These are phyloP conservation scores for Gasteruption jaculator DNA, from an alignment of 2,888 invertebrate species.

Conservation along the genomic window DNA sequence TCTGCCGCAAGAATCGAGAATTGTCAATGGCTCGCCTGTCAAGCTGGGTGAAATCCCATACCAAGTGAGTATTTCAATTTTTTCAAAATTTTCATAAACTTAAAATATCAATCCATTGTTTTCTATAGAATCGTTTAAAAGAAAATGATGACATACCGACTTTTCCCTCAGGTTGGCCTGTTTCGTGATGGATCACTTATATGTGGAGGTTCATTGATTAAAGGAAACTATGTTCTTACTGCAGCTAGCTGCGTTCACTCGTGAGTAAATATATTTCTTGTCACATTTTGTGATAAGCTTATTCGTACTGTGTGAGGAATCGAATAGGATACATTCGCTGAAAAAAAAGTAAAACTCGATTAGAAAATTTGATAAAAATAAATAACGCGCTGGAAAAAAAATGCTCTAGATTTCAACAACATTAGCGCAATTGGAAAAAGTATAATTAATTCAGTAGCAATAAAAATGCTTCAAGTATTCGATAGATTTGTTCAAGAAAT, in stretches of 20 bases:
- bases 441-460: too few relatives aligned
- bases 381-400: not conserved
- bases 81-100: too few relatives aligned
- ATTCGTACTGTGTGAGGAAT: too few relatives aligned
- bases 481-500: too few relatives aligned
- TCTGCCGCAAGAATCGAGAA: slow-evolving; percentile 21
- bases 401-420: too few relatives aligned
- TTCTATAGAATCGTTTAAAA: not conserved
- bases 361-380: not conserved
- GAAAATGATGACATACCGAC: not conserved
- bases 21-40: slow-evolving; percentile 32
- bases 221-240: slow-evolving; percentile 29
- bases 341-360: not conserved
- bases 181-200: slow-evolving; percentile 25
- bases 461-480: too few relatives aligned
- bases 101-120: too few relatives aligned
- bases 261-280: not conserved
- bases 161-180: slow-evolving; percentile 28
- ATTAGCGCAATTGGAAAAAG: too few relatives aligned
- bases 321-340: too few relatives aligned
- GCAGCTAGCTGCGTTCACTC: slow-evolving; percentile 35
- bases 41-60: slow-evolving; percentile 36
- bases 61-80: slow-evolving; percentile 30
- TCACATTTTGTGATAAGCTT: too few relatives aligned
- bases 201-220: slow-evolving; percentile 34